These are phyloP conservation scores for Triops longicaudatus DNA, from an alignment of 1,140 invertebrate species.

Conservation along the genomic window DNA sequence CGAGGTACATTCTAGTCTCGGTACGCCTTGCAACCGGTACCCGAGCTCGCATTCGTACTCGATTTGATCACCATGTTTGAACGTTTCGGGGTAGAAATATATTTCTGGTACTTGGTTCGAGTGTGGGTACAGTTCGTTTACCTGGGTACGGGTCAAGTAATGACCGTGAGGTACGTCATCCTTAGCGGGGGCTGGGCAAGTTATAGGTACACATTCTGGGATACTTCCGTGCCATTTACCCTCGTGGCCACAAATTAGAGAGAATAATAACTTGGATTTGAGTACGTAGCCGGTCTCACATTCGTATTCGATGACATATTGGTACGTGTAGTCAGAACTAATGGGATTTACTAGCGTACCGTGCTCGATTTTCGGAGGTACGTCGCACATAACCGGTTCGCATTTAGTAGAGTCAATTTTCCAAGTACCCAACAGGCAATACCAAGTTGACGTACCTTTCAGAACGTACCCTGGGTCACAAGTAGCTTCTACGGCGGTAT, in stretches of 20 bases:
- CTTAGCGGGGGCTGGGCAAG: constrained; percentile 26
- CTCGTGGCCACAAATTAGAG: constrained; percentile 21
- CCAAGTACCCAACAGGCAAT: constrained; percentile 37
- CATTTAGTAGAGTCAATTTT: constrained; percentile 35
- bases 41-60: constrained; percentile 33
- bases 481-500: constrained; percentile 30
- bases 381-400: constrained; percentile 33
- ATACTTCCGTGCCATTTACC: constrained; percentile 27
- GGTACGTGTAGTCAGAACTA: constrained; percentile 28
- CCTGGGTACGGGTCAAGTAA: not conserved
- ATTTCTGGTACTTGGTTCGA: not conserved
- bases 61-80: constrained; percentile 28
- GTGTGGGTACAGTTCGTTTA: not conserved
- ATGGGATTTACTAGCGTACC: constrained; percentile 34
- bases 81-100: constrained; percentile 20
- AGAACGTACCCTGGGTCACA: constrained; percentile 38
- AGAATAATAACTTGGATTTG: constrained; percentile 29
- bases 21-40: constrained; percentile 35
- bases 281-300: constrained; percentile 39
- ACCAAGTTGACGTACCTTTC: constrained; percentile 33
- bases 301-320: constrained; percentile 34
- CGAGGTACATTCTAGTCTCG: constrained; percentile 34
- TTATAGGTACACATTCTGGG: constrained; percentile 32
- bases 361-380: constrained; percentile 33
- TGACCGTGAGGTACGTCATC: not conserved